Conservation (phyloP, 1,140 invertebrate species). For the Caenorhabditis briggsae region DNA sequence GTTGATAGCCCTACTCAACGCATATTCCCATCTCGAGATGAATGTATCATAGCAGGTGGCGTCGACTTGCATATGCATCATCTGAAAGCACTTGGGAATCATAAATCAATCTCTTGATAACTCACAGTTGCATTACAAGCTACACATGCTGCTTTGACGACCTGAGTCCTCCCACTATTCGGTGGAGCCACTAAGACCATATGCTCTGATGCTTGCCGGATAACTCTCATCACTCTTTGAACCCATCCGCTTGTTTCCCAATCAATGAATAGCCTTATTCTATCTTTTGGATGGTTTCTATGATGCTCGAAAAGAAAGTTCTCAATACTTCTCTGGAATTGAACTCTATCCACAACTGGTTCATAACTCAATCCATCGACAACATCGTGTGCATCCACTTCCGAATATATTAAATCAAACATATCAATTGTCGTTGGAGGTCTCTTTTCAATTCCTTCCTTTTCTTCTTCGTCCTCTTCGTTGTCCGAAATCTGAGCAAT, state of each 20-base stretch:
- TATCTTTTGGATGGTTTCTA: slow-evolving; percentile 55
- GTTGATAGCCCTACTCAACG: slow-evolving; percentile 31
- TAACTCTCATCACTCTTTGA: slow-evolving; percentile 52
- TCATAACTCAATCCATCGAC: slow-evolving; percentile 54
- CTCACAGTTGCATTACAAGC: slow-evolving; percentile 51
- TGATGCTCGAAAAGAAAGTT: slow-evolving; percentile 59
- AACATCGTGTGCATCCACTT: slow-evolving; percentile 49
- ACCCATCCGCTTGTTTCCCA: slow-evolving; percentile 38
- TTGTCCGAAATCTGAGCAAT: slow-evolving; percentile 9
- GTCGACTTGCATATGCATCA: slow-evolving; percentile 43
- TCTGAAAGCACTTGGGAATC: neutral
- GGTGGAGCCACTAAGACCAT: neutral
- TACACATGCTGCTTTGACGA: slow-evolving; percentile 41
- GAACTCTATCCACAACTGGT: slow-evolving; percentile 50
- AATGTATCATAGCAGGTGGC: slow-evolving; percentile 45
- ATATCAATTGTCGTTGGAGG: slow-evolving; percentile 20
- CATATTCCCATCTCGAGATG: slow-evolving; percentile 50
- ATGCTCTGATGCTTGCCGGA: slow-evolving; percentile 52
- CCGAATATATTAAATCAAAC: slow-evolving; percentile 47
- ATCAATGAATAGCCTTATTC: slow-evolving; percentile 40
- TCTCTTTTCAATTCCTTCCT: neutral
- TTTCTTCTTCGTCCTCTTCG: slow-evolving; percentile 30
- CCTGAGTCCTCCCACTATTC: slow-evolving; percentile 46
- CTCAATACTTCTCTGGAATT: slow-evolving; percentile 50
- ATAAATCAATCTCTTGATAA: neutral